phyloP scores from a whole-genome alignment of 1,140 invertebrate genomes.

The Ectropis grisescens region DNA sequence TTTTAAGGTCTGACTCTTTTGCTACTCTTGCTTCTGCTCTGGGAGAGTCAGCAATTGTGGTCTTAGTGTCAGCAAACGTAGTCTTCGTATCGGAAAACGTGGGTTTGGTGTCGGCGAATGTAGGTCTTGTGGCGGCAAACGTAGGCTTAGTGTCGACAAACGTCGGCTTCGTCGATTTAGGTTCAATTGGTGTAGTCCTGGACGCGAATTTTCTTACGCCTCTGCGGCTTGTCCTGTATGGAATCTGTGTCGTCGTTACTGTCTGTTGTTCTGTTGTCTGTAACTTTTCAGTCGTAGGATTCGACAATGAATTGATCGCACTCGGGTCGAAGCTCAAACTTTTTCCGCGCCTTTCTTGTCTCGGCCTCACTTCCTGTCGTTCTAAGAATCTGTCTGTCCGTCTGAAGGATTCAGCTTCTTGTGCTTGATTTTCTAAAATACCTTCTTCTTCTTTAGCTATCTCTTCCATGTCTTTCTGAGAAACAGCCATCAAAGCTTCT shows the following conservation, averaged over 20 bases:
- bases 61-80: constrained; percentile 24
- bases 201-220: background rate
- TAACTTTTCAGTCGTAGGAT: constrained; percentile 28
- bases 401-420: constrained; percentile 32
- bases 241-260: constrained; percentile 28
- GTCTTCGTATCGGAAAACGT: constrained; percentile 19
- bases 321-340: constrained; percentile 42
- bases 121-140: no score
- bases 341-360: constrained; percentile 44
- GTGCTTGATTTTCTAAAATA: constrained; percentile 27
- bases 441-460: constrained; percentile 49
- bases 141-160: no score
- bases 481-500: constrained; percentile 75
- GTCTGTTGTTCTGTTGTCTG: constrained; percentile 36
- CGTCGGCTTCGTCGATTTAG: background rate
- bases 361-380: constrained; percentile 18
- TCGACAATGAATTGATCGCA: constrained; percentile 44
- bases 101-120: constrained; percentile 8
- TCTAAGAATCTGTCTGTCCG: constrained; percentile 44
- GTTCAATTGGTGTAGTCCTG: no score
- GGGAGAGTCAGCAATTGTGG: constrained; percentile 24
- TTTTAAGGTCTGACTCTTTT: constrained; percentile 46
- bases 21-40: constrained; percentile 61
- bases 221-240: constrained; percentile 30
- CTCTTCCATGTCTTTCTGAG: constrained; percentile 68